Evolutionary conservation across 2,888 invertebrate species (phyloP).

Genomic region (Caenorhabditis uteleia): DNA sequence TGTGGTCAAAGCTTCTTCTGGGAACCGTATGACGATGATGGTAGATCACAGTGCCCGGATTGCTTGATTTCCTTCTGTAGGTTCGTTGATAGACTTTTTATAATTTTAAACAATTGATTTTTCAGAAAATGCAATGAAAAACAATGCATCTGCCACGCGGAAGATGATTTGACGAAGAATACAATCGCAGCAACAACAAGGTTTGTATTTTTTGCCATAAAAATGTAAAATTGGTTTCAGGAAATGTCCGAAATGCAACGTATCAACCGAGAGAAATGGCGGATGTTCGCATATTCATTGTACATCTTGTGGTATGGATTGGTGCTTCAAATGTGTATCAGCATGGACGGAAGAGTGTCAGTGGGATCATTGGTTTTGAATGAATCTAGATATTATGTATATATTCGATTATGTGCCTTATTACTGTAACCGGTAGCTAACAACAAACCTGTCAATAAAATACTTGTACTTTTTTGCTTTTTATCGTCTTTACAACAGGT

Average conservation of each 20-base stretch:
- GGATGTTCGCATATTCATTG: conserved; percentile 67
- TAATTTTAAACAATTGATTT: conserved; percentile 3
- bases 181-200: conserved; percentile 39
- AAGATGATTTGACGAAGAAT: conserved; percentile 22
- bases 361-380: conserved; percentile 66
- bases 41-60: conserved; percentile 50
- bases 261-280: conserved; percentile 59
- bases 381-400: too few relatives aligned
- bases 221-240: conserved; percentile 14
- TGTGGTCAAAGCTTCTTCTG: conserved; percentile 58
- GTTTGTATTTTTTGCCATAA: conserved; percentile 1
- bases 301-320: conserved; percentile 54
- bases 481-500: background rate
- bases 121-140: conserved; percentile 17
- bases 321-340: conserved; percentile 58
- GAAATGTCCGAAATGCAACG: conserved; percentile 57
- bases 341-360: conserved; percentile 63
- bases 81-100: conserved; percentile 1
- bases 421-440: too few relatives aligned
- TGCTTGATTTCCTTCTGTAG: conserved; percentile 47
- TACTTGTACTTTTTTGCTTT: background rate
- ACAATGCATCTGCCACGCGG: conserved; percentile 18
- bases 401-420: too few relatives aligned
- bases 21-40: conserved; percentile 49
- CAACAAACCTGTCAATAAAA: too few relatives aligned